These are phyloP conservation scores for Coturnix japonica DNA, from an alignment of 2,113 vertebrate genomes.

Conservation along the genomic window DNA sequence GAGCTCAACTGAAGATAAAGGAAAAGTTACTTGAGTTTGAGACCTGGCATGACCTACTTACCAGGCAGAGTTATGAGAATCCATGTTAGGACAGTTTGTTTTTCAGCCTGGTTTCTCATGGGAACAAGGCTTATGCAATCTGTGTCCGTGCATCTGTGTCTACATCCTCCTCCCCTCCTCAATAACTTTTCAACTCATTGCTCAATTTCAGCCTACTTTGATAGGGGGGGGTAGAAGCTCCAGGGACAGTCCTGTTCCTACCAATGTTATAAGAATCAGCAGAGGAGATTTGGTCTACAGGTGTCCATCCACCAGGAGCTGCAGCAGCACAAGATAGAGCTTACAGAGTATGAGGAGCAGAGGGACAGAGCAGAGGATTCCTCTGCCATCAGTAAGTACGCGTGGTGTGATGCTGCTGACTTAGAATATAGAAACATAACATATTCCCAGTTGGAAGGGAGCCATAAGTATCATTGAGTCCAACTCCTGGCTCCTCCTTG, in stretches of 20 bases:
- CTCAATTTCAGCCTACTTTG: conserved; percentile 41
- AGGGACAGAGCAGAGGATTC: neutral
- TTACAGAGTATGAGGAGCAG: neutral
- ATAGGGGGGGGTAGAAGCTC: neutral
- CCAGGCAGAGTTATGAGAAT: conserved; percentile 52
- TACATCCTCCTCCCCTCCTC: conserved; percentile 71
- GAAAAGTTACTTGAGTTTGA: conserved; percentile 23
- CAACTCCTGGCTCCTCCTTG: too few relatives aligned
- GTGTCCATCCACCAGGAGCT: neutral
- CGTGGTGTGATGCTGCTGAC: too few relatives aligned
- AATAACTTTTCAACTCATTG: conserved; percentile 71
- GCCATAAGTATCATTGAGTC: too few relatives aligned
- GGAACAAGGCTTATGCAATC: conserved; percentile 59
- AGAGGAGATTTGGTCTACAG: neutral
- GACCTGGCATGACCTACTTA: conserved; percentile 47
- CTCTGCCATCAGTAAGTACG: neutral
- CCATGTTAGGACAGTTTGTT: conserved; percentile 66
- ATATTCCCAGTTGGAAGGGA: too few relatives aligned
- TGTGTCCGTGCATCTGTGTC: conserved; percentile 57
- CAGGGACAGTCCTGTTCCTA: neutral
- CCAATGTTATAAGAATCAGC: neutral
- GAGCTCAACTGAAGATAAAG: neutral
- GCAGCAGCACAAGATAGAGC: neutral
- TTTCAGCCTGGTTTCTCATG: conserved; percentile 72
- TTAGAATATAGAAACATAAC: too few relatives aligned